Conservation (phyloP, 2,888 invertebrate genomes). For the Sesia apiformis region DNA sequence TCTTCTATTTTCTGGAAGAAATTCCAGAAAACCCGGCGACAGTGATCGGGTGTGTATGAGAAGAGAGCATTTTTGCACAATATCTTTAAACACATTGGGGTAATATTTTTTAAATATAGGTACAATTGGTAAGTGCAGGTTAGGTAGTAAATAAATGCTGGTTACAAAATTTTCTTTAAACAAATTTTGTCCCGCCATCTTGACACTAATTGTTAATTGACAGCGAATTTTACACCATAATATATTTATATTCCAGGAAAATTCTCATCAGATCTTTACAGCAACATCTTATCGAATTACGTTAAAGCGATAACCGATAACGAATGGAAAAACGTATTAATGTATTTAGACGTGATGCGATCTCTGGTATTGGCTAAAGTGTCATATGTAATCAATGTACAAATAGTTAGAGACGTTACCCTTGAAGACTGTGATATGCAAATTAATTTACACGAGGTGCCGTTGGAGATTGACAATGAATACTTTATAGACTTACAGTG, state of each 20-base stretch:
- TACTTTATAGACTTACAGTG: slow-evolving; percentile 72
- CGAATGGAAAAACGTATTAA: slow-evolving; percentile 48
- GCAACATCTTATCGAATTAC: slow-evolving; percentile 44
- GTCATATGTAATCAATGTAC: slow-evolving; percentile 62
- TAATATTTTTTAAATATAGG: too few species aligned
- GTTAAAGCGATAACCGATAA: slow-evolving; percentile 42
- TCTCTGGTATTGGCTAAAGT: slow-evolving; percentile 50
- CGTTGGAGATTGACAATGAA: slow-evolving; percentile 37
- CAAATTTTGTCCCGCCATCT: too few species aligned
- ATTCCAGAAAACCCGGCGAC: too few species aligned
- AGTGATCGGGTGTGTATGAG: too few species aligned
- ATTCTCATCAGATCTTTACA: slow-evolving; percentile 50
- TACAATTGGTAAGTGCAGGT: too few species aligned
- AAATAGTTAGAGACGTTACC: slow-evolving; percentile 53
- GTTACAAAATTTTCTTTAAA: too few species aligned
- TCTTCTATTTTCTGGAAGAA: too few species aligned
- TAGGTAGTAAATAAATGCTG: too few species aligned
- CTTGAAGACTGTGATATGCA: slow-evolving; percentile 54
- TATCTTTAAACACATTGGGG: too few species aligned
- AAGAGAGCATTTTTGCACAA: too few species aligned
- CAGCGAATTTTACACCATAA: too few species aligned
- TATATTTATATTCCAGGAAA: slow-evolving; percentile 38
- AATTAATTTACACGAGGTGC: slow-evolving; percentile 51
- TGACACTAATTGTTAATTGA: too few species aligned
- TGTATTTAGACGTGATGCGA: slow-evolving; percentile 53